Evolutionary conservation across 2,888 invertebrate genomes (phyloP), one percentile per base, ranked within the genome.

Genomic region (Aphodius granarius): DNA sequence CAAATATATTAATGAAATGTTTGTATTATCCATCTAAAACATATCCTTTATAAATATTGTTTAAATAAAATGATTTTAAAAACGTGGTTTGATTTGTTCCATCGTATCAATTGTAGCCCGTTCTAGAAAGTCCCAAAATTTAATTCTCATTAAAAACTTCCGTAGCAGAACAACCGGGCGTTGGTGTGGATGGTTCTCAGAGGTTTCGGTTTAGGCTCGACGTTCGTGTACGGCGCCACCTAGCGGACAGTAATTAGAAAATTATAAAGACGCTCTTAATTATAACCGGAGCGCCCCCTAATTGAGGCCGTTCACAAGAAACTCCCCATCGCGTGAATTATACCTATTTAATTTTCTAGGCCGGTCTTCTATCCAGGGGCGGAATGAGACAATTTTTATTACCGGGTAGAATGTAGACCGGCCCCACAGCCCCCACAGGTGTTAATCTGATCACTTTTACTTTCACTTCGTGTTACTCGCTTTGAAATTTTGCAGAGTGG

Each of bases 11-110:
- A 75, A 73, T 73, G 71, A 65, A 66, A 74, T 74, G 73, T 79
- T 79, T 79, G 78, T 78, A 79, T 77, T 78, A 73, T 70, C 76
- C 74, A 66, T 73, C 76, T 77, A 78, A 76, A 76, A 78, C 78
- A 80, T 79, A 81, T 81, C 80, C 80, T 81, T 81, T 81, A 79
- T 81, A 81, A 81, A 75, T 76, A 80, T 75, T 77, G 78, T 78
- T 77, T 78, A 75, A 78, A 79, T 78, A 79, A 79, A 78, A 77
- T 76, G 73, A 72, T 75, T 77, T 79, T 75, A 71, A 76, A 77
- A 75, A 73, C 43, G 43, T 9, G 1, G 43, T 43, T 43, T n/a
- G n/a, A 13, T 43, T 43, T 43, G 6, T 43, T 43, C n/a, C n/a
- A n/a, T 43, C 6, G 43, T 6, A 43, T 3, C 43, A 43, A 43